Base-by-base conservation (phyloP, 2,113 vertebrate genomes). In the Sinocyclocheilus rhinocerous region DNA sequence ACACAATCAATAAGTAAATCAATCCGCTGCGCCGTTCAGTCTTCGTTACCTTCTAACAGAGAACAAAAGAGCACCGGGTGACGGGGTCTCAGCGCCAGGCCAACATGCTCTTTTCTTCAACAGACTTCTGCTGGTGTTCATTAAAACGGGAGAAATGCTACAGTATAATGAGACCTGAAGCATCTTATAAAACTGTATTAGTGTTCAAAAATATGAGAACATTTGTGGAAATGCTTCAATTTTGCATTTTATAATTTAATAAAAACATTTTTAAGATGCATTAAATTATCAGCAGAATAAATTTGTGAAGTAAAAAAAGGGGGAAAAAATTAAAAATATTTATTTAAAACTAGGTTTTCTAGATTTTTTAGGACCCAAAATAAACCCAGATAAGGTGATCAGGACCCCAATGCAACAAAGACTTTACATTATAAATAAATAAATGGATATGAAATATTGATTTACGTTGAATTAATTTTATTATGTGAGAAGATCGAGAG, bases 1-100 rank as follows among this genome's bases (percentile, higher is more conserved):
- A 24, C 50, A 55, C 52, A 24, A 89, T 89, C 89, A 88, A 88
- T 89, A 81, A n/a, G 67, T 39, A 84, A 89, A 89, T 89, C 84
- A 87, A 89, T 89, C 84, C 79, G 55, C 36, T 42, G 45, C 42
- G 11, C 42, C n/a, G 73, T 83, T 83, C 84, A 84, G 80, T 81
- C 42, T 33, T 86, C 48, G 87, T 78, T 70, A 76, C 61, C 36
- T 81, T 87, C 76, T 81, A 67, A 70, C 36, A 36, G 69, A 89
- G 26, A 77, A 79, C 79, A 78, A 69, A 52, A 73, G 50, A 63
- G 29, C 76, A 84, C 15, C 2, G 76, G 78, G 52, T 78, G 45
- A 77, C 5, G 33, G 65, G 29, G 26, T 77, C n/a, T 29, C 59
- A 39, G 50, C 26, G 9, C 15, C 76, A 57, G 78, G 78, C 39